A percentile compares a stretch with the other conserved stretches of the same genome.
These are phyloP conservation scores for Drosophila sp. DNA, from an alignment of 1,140 invertebrate genomes.

Conservation along the genomic window DNA sequence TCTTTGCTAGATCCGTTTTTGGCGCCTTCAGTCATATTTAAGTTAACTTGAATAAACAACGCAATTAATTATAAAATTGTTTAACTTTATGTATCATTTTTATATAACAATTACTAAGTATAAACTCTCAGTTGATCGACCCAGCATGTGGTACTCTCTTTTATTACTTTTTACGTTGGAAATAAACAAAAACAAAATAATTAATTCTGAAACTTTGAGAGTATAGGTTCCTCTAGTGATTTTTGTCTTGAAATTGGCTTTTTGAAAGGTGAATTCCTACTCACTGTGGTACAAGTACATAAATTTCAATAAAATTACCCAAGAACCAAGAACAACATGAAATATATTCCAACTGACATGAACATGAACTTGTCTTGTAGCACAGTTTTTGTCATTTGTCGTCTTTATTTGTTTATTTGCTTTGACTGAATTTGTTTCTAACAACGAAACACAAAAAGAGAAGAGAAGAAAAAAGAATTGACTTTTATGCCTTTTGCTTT, in stretches of 20 bases:
- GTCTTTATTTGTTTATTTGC: slow-evolving; percentile 64
- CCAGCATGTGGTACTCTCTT: too few relatives aligned
- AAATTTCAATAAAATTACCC: slow-evolving; percentile 53
- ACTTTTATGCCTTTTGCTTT: slow-evolving; percentile 64
- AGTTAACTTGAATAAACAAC: too few relatives aligned
- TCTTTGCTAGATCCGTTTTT: too few relatives aligned
- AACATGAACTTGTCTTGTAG: slow-evolving; percentile 52
- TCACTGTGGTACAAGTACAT: slow-evolving; percentile 31
- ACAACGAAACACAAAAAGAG: background rate
- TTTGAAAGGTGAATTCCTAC: slow-evolving; percentile 65
- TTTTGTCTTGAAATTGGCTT: slow-evolving; percentile 46
- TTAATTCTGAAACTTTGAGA: background rate
- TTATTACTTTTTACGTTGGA: too few relatives aligned
- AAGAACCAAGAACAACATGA: slow-evolving; percentile 25
- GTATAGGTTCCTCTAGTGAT: background rate
- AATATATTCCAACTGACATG: slow-evolving; percentile 37
- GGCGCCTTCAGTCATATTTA: too few relatives aligned
- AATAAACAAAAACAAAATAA: too few relatives aligned
- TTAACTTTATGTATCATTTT: too few relatives aligned
- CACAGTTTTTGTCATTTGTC: slow-evolving; percentile 43
- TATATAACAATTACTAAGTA: too few relatives aligned
- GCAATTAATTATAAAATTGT: too few relatives aligned
- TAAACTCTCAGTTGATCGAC: too few relatives aligned
- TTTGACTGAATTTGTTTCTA: slow-evolving; percentile 49
- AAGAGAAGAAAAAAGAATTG: slow-evolving; percentile 37